These are phyloP conservation scores for Drosophila nigrodunni DNA, from an alignment of 1,140 invertebrate genomes.

Conservation along the genomic window DNA sequence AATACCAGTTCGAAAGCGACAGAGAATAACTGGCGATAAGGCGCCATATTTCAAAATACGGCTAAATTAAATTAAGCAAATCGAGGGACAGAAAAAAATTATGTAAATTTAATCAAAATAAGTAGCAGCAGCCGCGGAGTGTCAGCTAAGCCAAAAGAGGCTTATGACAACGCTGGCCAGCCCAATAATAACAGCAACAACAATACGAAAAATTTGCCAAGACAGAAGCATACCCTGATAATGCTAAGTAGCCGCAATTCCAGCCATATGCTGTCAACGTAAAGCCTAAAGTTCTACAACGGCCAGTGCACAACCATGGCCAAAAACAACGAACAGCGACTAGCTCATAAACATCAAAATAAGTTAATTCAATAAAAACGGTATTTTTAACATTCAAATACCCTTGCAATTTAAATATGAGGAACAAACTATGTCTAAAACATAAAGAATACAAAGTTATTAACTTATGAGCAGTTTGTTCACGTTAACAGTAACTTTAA, in stretches of 20 bases:
- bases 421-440: too few species aligned
- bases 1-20: neutral
- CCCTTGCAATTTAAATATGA: neutral
- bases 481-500: too few species aligned
- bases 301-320: conserved; percentile 50
- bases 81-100: conserved; percentile 53
- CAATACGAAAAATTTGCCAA: conserved; percentile 40
- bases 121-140: conserved; percentile 79
- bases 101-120: conserved; percentile 83
- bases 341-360: conserved; percentile 65
- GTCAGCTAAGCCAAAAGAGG: conserved; percentile 73
- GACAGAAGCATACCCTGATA: conserved; percentile 53
- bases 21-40: conserved; percentile 35
- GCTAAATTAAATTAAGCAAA: conserved; percentile 45
- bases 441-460: too few species aligned
- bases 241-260: conserved; percentile 82
- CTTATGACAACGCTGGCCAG: conserved; percentile 71
- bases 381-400: neutral
- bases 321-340: conserved; percentile 33
- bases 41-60: conserved; percentile 56
- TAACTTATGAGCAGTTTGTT: too few species aligned
- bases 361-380: neutral
- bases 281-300: conserved; percentile 56
- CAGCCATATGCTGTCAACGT: conserved; percentile 80
- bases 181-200: conserved; percentile 53